Base-by-base conservation (phyloP, 23 tunicate genomes). In the Halocynthia aurantium region DNA sequence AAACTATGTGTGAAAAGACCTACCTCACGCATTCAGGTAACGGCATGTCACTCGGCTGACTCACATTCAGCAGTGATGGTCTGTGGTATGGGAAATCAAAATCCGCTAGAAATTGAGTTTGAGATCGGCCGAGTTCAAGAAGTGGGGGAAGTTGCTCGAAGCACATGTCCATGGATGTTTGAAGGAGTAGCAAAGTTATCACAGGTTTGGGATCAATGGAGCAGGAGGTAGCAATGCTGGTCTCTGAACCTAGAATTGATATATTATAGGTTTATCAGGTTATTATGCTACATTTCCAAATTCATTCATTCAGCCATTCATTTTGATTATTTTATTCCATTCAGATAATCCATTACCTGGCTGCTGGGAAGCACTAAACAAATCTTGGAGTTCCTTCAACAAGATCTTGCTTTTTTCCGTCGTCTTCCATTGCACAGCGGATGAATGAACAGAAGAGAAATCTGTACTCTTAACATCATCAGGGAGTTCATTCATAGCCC, bases 21-120 rank as follows among this genome's bases (percentile, higher is more conserved):
- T 22, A 77, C 81, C 81, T 52, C 5, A 77, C 62, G 15, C 72
- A 77, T 62, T 77, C 81, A 19, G 81, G 81, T 4, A 77, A 61
- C 8, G 81, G 81, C n/a, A 17, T 10, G 10, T 60, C 51, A 44
- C 72, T 63, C 22, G 71, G 71, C 8, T 40, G 22, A 8, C 67
- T 85, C 10, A 78, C 80, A 78, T 88, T 86, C 31, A 86, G 18
- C 51, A 86, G 80, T 0, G 98, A 92, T 7, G 98, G 91, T 54
- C 86, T 52, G 80, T 92, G 98, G 73, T 92, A 92, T 7, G 92
- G 92, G 53, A 92, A 92, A 82, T 86, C 82, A 56, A 54, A 92
- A 8, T 52, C 68, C 53, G 51, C 53, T 61, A 91, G 51, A 50
- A 76, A 22, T 7, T 56, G 78, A 0, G 58, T 69, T 55, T 86